These are phyloP conservation scores for Sinelater perroti DNA, from an alignment of 2,888 invertebrate genomes.

Conservation along the genomic window DNA sequence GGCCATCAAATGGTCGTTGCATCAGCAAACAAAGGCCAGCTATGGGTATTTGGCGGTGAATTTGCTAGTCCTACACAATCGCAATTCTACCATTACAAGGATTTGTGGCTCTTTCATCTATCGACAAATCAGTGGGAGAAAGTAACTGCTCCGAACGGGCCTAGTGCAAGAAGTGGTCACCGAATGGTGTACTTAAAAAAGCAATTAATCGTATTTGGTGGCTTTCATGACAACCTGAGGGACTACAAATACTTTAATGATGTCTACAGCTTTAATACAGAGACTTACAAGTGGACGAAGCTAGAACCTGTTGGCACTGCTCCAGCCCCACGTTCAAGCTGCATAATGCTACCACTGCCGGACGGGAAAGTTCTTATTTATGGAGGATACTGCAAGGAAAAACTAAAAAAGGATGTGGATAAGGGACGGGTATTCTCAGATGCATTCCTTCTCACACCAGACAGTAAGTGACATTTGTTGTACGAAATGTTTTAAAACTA, in stretches of 20 bases:
- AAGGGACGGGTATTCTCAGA: constrained; percentile 76
- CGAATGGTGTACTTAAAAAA: constrained; percentile 85
- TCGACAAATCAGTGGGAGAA: constrained; percentile 80
- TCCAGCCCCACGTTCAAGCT: constrained; percentile 84
- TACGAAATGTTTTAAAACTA: too few species aligned
- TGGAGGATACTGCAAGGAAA: constrained; percentile 81
- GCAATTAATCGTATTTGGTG: constrained; percentile 86
- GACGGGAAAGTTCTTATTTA: constrained; percentile 75
- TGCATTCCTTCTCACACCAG: constrained; percentile 71
- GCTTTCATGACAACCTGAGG: constrained; percentile 88
- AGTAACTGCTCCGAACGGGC: constrained; percentile 76
- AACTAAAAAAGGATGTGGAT: constrained; percentile 77
- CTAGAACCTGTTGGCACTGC: constrained; percentile 71
- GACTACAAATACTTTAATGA: constrained; percentile 92
- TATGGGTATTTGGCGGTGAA: constrained; percentile 91
- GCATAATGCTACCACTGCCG: constrained; percentile 72
- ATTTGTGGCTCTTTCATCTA: constrained; percentile 87
- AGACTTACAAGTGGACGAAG: constrained; percentile 80
- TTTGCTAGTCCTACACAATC: constrained; percentile 89
- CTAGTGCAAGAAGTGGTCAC: constrained; percentile 87
- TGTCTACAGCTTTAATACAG: constrained; percentile 80
- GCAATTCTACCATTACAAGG: constrained; percentile 93
- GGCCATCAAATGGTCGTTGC: constrained; percentile 87
- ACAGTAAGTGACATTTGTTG: constrained; percentile 66
- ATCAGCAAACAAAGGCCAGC: constrained; percentile 76